Evolutionary conservation across 2,113 vertebrate genomes (phyloP), one percentile per base, ranked within the genome.

Genomic region (Phylloscopus trochiloides): DNA sequence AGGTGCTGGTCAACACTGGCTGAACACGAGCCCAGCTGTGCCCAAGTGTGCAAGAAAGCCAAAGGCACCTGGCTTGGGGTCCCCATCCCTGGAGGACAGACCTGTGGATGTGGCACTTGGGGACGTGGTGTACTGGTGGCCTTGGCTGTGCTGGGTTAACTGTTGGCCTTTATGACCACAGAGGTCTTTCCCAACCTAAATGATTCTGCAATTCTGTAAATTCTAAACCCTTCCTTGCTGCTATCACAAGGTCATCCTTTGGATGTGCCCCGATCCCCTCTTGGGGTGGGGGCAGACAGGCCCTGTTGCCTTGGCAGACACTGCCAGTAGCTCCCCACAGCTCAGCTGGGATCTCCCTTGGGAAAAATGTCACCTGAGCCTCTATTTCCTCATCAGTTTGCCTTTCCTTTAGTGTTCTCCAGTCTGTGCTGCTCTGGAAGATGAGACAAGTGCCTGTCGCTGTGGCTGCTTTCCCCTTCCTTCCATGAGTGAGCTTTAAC

Each of bases 401-500:
- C 8, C 54, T 17, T 78, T 86, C 36, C 79, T 57, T 38, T 2
- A 26, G 78, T 38, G 4, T 43, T 88, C 66, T 32, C 66, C 9
- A 32, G 61, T 14, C 84, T 55, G 75, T 17, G 12, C 52, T 21
- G 73, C 74, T 66, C 61, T 45, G 52, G 61, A 48, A 84, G 61
- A 40, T 2, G 7, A 81, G 54, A 51, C 4, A 7, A 72, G 66
- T 21, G 74, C 74, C 71, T 43, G 40, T 38, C 4, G 0, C 78
- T 51, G 54, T 10, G 20, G 72, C 86, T 43, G 74, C 68, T 48
- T 42, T 38, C 84, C 83, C 83, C 71, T 77, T 92, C 90, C 47
- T 70, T 57, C 85, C 90, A 83, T 91, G 88, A 65, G 28, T 1
- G 66, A 94, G 94, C 81, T 96, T 91, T 82, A 87, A 88, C 47